A percentile compares a stretch with the other conserved stretches of the same genome.
Conservation (phyloP, 2,113 vertebrate genomes). For the Chaetodon trifascialis region DNA sequence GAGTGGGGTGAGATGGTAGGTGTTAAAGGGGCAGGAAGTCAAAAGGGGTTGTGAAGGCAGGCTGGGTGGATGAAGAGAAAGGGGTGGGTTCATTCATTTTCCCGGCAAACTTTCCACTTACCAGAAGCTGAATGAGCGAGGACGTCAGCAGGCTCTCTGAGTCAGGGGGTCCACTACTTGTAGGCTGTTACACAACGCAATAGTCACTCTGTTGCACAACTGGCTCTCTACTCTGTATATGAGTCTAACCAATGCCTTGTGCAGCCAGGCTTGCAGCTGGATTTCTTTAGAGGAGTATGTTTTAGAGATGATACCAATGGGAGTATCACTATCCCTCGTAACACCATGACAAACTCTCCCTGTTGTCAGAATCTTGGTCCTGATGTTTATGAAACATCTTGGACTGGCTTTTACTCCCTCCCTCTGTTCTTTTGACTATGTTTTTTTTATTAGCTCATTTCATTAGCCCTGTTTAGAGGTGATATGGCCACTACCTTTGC, state of each 20-base stretch:
- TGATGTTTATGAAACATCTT: conserved; percentile 45
- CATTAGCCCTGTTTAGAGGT: conserved; percentile 15
- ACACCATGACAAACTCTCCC: conserved; percentile 39
- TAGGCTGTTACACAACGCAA: conserved; percentile 58
- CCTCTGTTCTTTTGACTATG: not conserved
- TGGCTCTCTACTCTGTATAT: conserved; percentile 22
- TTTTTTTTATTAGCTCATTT: conserved; percentile 31
- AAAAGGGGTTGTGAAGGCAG: conserved; percentile 49
- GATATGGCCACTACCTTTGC: not conserved
- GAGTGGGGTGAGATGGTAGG: conserved; percentile 52
- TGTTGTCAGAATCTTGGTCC: conserved; percentile 44
- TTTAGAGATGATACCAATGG: conserved; percentile 55
- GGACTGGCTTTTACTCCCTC: conserved; percentile 23
- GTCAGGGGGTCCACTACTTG: conserved; percentile 37
- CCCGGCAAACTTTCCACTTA: conserved; percentile 74
- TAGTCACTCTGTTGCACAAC: conserved; percentile 64
- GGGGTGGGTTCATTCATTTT: conserved; percentile 62
- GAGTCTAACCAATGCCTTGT: conserved; percentile 57
- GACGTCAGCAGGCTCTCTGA: conserved; percentile 57
- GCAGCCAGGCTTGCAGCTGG: conserved; percentile 62
- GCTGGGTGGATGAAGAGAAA: conserved; percentile 57
- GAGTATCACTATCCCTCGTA: conserved; percentile 58
- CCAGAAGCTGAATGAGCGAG: conserved; percentile 61
- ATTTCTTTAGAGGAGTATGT: conserved; percentile 53
- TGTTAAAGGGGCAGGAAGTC: conserved; percentile 61